Base-by-base conservation (phyloP, 1,140 invertebrate genomes). In the Penaeus indicus region DNA sequence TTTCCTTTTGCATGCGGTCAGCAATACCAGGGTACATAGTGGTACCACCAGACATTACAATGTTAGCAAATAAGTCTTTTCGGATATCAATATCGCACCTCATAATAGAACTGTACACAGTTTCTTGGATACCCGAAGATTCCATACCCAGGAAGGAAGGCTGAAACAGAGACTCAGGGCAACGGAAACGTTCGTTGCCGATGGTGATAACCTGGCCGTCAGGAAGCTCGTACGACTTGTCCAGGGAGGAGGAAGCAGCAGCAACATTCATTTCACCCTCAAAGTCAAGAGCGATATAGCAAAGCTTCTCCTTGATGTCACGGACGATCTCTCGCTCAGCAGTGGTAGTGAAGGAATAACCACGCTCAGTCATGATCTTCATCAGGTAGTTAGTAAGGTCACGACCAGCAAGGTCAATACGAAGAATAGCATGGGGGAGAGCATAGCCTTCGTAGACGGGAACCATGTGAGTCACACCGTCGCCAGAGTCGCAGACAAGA, bases 251-350 rank as follows among this genome's bases (percentile, higher is more conserved):
- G 85, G 91, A 63, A 79, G 96, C 95, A 87, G 97, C 97, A 86
- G 97, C 93, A 13, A 61, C 72, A 77, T 72, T 96, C 42, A 89
- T 89, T 22, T 84, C 82, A 10, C 22, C 47, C 18, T 86, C 85
- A 78, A 92, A 92, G 86, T 91, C 69, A 18, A 88, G 61, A 78
- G 97, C 97, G 84, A 98, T 96, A 92, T 97, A 97, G 94, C 96
- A 97, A 72, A 97, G 94, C 93, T 97, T 97, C 93, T 97, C 97
- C 93, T 97, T 98, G 94, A 98, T 97, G 94, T 98, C 97, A 92
- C 97, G 95, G 11, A 98, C 97, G 92, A 98, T 98, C 95, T 97
- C 96, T 92, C 96, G 94, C 94, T 97, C 97, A 90, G 96, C 96
- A n/a, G 94, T 94, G 81, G 93, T 94, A 81, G 91, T 92, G 90